A percentile compares a stretch with the other conserved stretches of the same genome.
phyloP scores from a whole-genome alignment of 2,113 vertebrate genomes.

The Lasiurus borealis region DNA sequence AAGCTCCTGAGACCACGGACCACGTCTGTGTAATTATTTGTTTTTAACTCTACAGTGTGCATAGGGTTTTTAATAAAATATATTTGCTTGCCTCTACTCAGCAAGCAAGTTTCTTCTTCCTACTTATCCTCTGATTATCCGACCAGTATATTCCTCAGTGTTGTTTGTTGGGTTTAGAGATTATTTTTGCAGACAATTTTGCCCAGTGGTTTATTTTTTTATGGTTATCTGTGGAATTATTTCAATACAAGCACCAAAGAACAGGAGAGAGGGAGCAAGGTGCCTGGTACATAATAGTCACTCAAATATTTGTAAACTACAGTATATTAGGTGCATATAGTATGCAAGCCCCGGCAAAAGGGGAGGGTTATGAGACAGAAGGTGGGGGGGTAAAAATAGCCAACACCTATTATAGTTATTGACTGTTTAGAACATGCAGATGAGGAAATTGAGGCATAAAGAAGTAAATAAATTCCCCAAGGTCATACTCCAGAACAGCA shows the following conservation, averaged over 20 bases:
- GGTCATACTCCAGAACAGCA: too few species aligned
- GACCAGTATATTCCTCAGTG: not conserved
- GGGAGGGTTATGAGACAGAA: not conserved
- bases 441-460: slow-evolving; percentile 16
- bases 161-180: slow-evolving; percentile 11
- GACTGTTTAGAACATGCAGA: not conserved
- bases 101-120: not conserved
- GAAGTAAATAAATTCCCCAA: not conserved
- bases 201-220: not conserved
- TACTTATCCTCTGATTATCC: slow-evolving; percentile 7
- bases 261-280: not conserved
- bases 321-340: not conserved
- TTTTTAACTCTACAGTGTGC: not conserved
- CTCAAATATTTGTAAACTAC: not conserved
- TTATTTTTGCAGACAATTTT: not conserved
- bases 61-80: not conserved
- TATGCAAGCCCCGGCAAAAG: not conserved
- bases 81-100: not conserved
- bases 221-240: not conserved
- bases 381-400: not conserved
- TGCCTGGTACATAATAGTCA: not conserved
- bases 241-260: slow-evolving; percentile 10
- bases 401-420: not conserved
- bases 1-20: not conserved
- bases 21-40: not conserved